Percentiles rank a stretch among this genome's conserved stretches.
Evolutionary conservation across 2,888 invertebrate species (phyloP).

Genomic region (Micoletzkya japonica): DNA sequence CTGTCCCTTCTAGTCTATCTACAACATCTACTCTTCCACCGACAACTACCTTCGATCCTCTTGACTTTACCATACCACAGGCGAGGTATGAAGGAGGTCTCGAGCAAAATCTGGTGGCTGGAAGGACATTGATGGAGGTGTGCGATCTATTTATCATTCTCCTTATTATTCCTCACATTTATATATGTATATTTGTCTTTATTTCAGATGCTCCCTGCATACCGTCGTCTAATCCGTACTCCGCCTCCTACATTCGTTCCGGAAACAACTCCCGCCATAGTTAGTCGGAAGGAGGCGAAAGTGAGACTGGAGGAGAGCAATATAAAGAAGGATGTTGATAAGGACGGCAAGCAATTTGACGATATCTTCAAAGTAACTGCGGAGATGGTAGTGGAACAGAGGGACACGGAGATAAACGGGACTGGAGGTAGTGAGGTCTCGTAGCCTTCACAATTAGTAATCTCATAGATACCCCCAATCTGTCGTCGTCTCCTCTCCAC

Average conservation of each 20-base stretch:
- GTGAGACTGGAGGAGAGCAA: no score
- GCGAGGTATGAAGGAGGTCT: no score
- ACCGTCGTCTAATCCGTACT: slow-evolving; percentile 4
- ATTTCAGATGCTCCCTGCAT: slow-evolving; percentile 11
- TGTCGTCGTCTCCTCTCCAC: no score
- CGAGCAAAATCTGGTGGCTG: no score
- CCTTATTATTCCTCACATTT: not conserved
- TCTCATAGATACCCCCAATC: no score
- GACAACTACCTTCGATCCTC: not conserved
- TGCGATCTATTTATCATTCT: not conserved
- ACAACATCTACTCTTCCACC: not conserved
- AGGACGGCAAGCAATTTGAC: slow-evolving; percentile 18
- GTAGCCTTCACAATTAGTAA: no score
- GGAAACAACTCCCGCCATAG: no score
- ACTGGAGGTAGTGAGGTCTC: slow-evolving; percentile 2
- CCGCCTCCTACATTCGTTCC: no score
- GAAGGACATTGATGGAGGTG: no score
- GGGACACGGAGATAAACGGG: slow-evolving; percentile 12
- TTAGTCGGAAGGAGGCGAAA: no score
- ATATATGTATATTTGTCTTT: not conserved
- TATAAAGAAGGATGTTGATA: no score
- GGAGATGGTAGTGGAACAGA: slow-evolving; percentile 19
- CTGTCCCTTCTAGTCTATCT: not conserved
- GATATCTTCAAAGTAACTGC: slow-evolving; percentile 16
- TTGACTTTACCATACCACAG: slow-evolving; percentile 5